Evolutionary conservation across 2,888 invertebrate species (phyloP).

Genomic region (Scrobipalpa atriplicella): DNA sequence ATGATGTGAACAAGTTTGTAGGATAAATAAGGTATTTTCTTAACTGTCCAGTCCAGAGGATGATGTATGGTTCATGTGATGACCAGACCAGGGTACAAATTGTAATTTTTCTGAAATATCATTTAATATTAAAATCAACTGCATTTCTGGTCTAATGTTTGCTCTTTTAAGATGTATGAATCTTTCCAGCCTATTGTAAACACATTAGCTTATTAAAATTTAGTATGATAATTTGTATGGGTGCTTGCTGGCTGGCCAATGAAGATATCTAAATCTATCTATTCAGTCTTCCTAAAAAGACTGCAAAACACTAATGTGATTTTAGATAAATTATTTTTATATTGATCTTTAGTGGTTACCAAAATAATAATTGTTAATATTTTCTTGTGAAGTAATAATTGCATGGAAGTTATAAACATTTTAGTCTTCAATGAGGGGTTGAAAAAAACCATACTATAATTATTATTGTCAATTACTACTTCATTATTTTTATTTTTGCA

Average conservation of each 20-base stretch:
- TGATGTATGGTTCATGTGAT: not conserved
- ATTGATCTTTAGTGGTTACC: constrained; percentile 19
- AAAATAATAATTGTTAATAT: constrained; percentile 6
- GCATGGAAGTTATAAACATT: not conserved
- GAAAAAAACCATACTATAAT: not conserved
- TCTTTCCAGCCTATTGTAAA: too few species aligned
- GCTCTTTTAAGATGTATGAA: too few species aligned
- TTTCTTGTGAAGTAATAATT: not conserved
- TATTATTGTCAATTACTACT: not conserved
- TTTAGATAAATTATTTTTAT: constrained; percentile 21
- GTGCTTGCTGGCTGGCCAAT: too few species aligned
- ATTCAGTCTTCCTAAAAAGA: constrained; percentile 23
- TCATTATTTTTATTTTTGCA: not conserved
- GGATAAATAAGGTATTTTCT: not conserved
- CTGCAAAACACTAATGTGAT: constrained; percentile 9
- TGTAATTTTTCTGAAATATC: too few species aligned
- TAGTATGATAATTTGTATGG: too few species aligned
- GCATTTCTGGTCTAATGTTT: too few species aligned
- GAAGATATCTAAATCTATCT: not conserved
- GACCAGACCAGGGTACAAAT: too few species aligned
- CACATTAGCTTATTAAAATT: too few species aligned
- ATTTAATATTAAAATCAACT: too few species aligned
- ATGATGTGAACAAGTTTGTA: constrained; percentile 11
- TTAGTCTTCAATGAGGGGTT: not conserved
- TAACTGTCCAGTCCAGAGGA: not conserved